phyloP scores from a whole-genome alignment of 2,113 vertebrate genomes.

The Laterallus jamaicensis region DNA sequence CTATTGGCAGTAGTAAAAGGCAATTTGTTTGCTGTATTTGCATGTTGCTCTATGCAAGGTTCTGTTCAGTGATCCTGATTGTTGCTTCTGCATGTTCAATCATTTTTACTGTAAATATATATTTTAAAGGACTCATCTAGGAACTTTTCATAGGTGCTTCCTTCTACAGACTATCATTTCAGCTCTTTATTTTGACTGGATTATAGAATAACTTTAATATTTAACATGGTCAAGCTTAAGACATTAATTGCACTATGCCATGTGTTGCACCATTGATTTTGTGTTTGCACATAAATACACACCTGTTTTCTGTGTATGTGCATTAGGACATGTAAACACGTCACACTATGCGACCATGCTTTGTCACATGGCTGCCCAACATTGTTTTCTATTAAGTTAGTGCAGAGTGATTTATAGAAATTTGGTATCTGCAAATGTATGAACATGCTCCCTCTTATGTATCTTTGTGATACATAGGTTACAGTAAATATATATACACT shows the following conservation, averaged over 20 bases:
- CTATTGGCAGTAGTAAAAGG: not conserved
- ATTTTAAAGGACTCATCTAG: not conserved
- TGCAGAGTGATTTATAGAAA: not conserved
- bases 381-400: not conserved
- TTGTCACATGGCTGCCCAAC: not conserved
- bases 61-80: not conserved
- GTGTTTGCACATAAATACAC: not conserved
- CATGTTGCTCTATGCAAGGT: not conserved
- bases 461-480: not conserved
- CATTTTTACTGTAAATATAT: not conserved
- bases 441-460: not conserved
- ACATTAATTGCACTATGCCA: not conserved
- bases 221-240: not conserved
- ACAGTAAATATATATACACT: not conserved
- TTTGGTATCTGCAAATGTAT: not conserved
- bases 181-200: not conserved
- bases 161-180: not conserved
- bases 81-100: not conserved
- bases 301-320: not conserved
- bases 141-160: not conserved
- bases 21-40: not conserved
- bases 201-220: not conserved
- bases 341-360: not conserved
- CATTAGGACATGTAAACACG: not conserved
- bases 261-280: not conserved